Conservation (phyloP, 2,113 vertebrate species). For the Carassius carassius region DNA sequence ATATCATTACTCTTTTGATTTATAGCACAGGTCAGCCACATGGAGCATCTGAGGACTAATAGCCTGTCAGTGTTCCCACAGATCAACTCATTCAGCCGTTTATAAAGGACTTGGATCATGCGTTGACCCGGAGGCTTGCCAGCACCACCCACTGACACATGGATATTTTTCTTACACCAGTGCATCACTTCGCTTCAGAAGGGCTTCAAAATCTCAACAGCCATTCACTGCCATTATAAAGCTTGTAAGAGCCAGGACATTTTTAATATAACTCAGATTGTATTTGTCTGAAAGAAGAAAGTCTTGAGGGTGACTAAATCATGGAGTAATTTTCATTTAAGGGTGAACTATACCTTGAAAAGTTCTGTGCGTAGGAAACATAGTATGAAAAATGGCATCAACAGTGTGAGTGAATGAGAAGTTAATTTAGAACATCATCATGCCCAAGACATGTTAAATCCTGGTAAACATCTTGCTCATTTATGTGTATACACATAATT, state of each 20-base stretch:
- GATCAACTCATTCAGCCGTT: not conserved
- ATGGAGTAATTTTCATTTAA: no score
- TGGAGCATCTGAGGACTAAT: not conserved
- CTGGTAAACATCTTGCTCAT: not conserved
- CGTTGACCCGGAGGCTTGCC: not conserved
- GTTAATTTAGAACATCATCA: slow-evolving; percentile 5
- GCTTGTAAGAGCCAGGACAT: no score
- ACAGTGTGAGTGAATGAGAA: not conserved
- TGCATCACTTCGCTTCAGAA: no score
- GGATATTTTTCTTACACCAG: no score
- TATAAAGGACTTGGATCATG: slow-evolving; percentile 8
- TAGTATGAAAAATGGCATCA: not conserved
- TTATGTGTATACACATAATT: slow-evolving; percentile 24
- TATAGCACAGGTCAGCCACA: not conserved
- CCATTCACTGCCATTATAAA: no score
- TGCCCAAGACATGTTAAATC: not conserved
- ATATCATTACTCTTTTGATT: not conserved
- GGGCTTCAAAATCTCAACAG: no score
- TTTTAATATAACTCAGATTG: no score
- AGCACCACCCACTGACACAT: not conserved
- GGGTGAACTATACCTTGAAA: no score
- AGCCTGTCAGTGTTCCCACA: not conserved
- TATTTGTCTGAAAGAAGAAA: no score
- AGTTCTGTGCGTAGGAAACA: no score
- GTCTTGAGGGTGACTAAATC: no score